Evolutionary conservation across 2,113 vertebrate genomes (phyloP), one percentile per base, ranked within the genome.

Genomic region (Myxocyprinus asiaticus): DNA sequence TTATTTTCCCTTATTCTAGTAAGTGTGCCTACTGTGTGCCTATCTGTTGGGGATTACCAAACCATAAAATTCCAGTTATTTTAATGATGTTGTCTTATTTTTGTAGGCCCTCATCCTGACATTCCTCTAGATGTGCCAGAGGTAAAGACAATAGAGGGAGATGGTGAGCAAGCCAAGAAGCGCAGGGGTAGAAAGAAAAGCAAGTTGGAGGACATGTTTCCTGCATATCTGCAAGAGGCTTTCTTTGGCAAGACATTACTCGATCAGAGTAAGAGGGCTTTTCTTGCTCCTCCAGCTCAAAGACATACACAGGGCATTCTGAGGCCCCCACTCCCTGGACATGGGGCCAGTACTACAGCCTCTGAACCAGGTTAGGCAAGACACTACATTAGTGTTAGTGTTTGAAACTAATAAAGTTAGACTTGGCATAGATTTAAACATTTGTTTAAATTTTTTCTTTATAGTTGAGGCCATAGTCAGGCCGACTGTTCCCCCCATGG

Each of bases 181-280:
- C 94, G 97, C 0, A 90, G 96, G 33, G 96, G 95, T 0, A 90
- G 97, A 67, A 99, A 98, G 87, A 98, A 97, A 88, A 98, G 96
- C 93, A 98, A 97, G 86, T 83, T 99, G 44, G 98, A 99, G 87
- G 98, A 99, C 86, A 98, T 97, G 95, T 99, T 99, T 83, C 97
- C 98, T 75, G 88, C 95, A 0, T 99, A 99, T 79, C 91, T 99
- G n/a, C 97, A 99, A 95, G 98, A 99, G 91, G 98, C 98, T 0
- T 99, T 99, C 87, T 99, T 99, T 75, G 97, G 98, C 74, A 99
- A 97, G 88, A 95, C 94, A 0, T 90, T 99, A 81, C 92, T 99
- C 88, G 98, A 99, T 85, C 89, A 96, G 88, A 96, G 96, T 89
- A 94, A 95, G 84, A 97, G 96, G 86, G 94, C 95, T 51, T 90